These are phyloP conservation scores for Triplophysa siluroides DNA, from an alignment of 2,113 vertebrate species.

Conservation along the genomic window DNA sequence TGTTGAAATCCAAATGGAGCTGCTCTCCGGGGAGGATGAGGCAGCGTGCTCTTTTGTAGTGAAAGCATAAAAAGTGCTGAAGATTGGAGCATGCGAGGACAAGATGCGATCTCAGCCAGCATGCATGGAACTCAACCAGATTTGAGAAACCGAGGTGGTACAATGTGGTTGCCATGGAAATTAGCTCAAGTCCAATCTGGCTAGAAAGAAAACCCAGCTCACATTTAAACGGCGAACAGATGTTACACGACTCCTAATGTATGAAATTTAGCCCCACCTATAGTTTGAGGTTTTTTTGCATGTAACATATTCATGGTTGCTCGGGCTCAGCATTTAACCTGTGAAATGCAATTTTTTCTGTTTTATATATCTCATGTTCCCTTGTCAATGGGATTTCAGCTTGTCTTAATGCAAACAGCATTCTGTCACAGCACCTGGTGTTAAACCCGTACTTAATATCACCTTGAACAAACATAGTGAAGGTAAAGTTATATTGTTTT, in stretches of 20 bases:
- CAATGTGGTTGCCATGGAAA: constrained; percentile 61
- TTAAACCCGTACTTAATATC: constrained; percentile 4
- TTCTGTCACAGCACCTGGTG: neutral
- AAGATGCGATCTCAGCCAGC: constrained; percentile 25
- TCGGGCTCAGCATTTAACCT: neutral
- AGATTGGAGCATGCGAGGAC: constrained; percentile 40
- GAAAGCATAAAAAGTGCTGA: constrained; percentile 7
- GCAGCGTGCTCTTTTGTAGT: constrained; percentile 28
- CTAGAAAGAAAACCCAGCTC: constrained; percentile 41
- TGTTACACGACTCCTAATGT: constrained; percentile 49
- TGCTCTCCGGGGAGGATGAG: constrained; percentile 17
- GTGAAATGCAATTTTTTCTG: neutral
- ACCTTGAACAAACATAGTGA: constrained; percentile 12
- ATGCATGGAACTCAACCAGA: constrained; percentile 36
- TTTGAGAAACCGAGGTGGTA: constrained; percentile 41
- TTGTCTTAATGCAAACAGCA: neutral
- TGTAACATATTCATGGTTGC: neutral
- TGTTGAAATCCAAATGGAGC: constrained; percentile 28
- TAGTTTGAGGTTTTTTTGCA: neutral
- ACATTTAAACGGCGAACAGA: constrained; percentile 43
- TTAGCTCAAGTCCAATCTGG: constrained; percentile 45
- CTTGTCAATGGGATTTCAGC: neutral
- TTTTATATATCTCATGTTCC: neutral
- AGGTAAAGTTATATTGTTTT: constrained; percentile 35
- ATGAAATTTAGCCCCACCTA: constrained; percentile 16